These are phyloP conservation scores for Monoplex corrugatus DNA, from an alignment of 2,888 invertebrate species.

Conservation along the genomic window DNA sequence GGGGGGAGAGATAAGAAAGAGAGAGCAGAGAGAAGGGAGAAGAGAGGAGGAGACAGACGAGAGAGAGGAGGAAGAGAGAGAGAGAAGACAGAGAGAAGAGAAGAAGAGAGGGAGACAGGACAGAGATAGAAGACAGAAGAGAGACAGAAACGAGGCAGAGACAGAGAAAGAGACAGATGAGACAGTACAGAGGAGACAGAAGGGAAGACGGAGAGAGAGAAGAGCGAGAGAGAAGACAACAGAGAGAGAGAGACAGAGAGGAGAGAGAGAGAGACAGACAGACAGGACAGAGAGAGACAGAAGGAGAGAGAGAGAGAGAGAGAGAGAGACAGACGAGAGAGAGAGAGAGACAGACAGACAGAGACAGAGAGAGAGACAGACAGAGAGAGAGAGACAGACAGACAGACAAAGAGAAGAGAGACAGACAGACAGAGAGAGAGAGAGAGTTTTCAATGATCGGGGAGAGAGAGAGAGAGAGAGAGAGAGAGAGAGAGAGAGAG, in stretches of 20 bases:
- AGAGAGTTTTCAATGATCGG: neutral
- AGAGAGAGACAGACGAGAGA: neutral
- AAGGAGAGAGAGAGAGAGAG: constrained; percentile 21
- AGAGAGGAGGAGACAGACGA: too few species aligned
- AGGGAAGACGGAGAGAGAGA: too few species aligned
- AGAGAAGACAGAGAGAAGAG: neutral
- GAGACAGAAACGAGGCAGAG: too few species aligned
- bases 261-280: too few species aligned
- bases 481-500: neutral
- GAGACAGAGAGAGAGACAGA: neutral
- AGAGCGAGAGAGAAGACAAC: neutral
- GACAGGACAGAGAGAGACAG: neutral
- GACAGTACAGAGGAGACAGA: too few species aligned
- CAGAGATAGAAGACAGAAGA: too few species aligned
- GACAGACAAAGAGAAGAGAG: neutral
- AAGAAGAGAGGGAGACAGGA: neutral
- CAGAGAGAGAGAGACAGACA: constrained; percentile 25
- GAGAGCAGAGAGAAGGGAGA: too few species aligned
- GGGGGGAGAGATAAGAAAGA: too few species aligned
- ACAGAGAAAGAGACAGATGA: too few species aligned
- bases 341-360: constrained; percentile 14
- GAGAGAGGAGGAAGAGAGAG: neutral
- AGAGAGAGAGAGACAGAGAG: too few species aligned
- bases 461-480: neutral
- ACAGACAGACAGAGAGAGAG: neutral